Conservation (phyloP, 2,797 vertebrate genomes). For the Geotrypetes seraphini region DNA sequence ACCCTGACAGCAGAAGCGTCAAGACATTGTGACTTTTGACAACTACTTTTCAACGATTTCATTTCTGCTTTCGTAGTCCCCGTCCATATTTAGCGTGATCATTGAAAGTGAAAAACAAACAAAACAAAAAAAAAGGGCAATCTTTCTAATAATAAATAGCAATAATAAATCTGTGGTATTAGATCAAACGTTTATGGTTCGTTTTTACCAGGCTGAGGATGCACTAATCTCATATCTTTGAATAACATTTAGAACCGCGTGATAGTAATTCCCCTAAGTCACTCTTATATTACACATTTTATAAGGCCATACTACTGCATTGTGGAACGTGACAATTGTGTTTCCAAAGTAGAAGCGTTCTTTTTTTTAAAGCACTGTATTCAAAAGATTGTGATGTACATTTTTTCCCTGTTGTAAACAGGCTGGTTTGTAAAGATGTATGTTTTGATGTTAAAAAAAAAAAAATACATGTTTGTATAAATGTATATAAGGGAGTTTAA, state of each 20-base stretch:
- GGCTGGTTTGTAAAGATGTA: constrained; percentile 77
- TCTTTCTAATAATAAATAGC: constrained; percentile 48
- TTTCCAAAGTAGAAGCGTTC: constrained; percentile 44
- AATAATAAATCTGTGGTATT: constrained; percentile 52
- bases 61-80: too few relatives aligned
- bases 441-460: constrained; percentile 65
- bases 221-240: constrained; percentile 35
- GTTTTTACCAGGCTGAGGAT: constrained; percentile 45
- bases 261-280: constrained; percentile 27
- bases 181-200: constrained; percentile 53
- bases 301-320: constrained; percentile 48
- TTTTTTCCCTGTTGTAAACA: constrained; percentile 60
- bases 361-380: constrained; percentile 60
- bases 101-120: too few relatives aligned
- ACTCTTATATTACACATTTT: constrained; percentile 35
- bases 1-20: too few relatives aligned
- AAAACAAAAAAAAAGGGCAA: background rate
- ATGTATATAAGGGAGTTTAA: constrained; percentile 84
- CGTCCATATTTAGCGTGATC: too few relatives aligned
- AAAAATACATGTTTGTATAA: constrained; percentile 72
- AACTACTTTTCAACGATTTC: too few relatives aligned
- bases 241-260: constrained; percentile 34
- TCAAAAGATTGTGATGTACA: constrained; percentile 57
- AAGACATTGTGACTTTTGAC: too few relatives aligned
- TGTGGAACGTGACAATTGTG: constrained; percentile 39